phyloP scores from a whole-genome alignment of 1,140 invertebrate species.

The Meloidogyne hapla region DNA sequence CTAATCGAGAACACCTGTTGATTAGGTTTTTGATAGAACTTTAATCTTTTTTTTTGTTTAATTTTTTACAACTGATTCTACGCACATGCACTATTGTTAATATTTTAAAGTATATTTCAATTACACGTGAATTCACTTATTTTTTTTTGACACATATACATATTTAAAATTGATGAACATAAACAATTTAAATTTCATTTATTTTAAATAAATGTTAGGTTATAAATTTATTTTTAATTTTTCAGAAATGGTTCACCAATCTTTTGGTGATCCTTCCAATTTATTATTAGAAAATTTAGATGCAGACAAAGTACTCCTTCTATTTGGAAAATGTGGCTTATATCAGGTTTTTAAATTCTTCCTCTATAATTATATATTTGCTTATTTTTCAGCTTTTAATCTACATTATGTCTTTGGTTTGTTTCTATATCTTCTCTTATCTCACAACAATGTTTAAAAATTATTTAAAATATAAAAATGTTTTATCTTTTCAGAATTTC shows the following conservation, averaged over 20 bases:
- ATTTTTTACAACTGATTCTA: too few relatives aligned
- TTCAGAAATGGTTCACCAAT: not conserved
- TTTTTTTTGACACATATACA: not conserved
- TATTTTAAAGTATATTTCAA: not conserved
- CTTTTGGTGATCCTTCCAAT: not conserved
- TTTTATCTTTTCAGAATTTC: slow-evolving; percentile 33
- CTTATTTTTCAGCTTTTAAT: slow-evolving; percentile 48
- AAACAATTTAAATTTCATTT: too few relatives aligned
- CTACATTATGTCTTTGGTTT: slow-evolving; percentile 47
- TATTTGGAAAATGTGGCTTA: slow-evolving; percentile 49
- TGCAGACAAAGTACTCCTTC: slow-evolving; percentile 48
- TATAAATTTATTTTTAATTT: not conserved
- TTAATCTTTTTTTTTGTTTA: too few relatives aligned
- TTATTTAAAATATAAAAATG: not conserved
- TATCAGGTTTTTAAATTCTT: slow-evolving; percentile 45
- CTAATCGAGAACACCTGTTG: too few relatives aligned
- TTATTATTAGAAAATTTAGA: slow-evolving; percentile 38
- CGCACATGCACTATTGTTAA: too few relatives aligned
- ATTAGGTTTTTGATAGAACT: too few relatives aligned
- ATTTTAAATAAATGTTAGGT: too few relatives aligned
- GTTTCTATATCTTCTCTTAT: slow-evolving; percentile 40
- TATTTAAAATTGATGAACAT: not conserved
- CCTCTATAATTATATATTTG: slow-evolving; percentile 22
- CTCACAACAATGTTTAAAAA: slow-evolving; percentile 49
- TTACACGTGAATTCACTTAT: not conserved